Evolutionary conservation across 1,140 invertebrate genomes (phyloP), one percentile per base, ranked within the genome.

Genomic region (Andrena cerasifolii): DNA sequence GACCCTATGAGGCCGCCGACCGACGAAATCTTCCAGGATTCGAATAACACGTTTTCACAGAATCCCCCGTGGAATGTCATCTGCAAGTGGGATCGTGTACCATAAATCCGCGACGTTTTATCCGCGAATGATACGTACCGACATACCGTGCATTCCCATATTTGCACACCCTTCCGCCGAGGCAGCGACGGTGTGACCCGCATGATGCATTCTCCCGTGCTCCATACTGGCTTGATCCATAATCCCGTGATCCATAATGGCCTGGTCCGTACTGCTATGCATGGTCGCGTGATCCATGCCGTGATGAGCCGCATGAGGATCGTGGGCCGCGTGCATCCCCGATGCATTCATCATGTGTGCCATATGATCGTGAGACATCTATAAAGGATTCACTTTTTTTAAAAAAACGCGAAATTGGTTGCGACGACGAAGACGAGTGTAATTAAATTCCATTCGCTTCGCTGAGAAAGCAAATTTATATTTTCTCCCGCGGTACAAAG

Each of bases 11-110:
- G 93, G 40, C 96, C 95, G 47, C 94, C 94, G n/a, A 95, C 91
- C 4, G 94, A 95, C 14, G 94, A 94, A 47, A 96, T 95, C 87
- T 94, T 94, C 97, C 97, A 98, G 36, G 93, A 94, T 53, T 96
- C 94, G 92, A 98, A 98, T 12, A 98, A 92, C 78, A 97, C 95
- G 26, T 94, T 95, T 88, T 96, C 96, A 66, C 94, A 93, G 54
- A 94, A 95, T 3, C 96, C 96, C 79, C 95, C 94, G 89, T 98
- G 96, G 90, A 98, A 99, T 92, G 95, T 93, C 93, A 97, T 97
- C 93, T 94, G 16, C 1, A 53, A 63, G 26, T 24, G 4, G 6
- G 2, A 47, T 45, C 24, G 16, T 61, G 6, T 72, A 18, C 36
- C 18, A 28, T 63, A 40, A 77, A 2, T 31, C 16, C 28, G 14